Conservation (phyloP, 2,888 invertebrate genomes). For the Cosmopolites sordidus region DNA sequence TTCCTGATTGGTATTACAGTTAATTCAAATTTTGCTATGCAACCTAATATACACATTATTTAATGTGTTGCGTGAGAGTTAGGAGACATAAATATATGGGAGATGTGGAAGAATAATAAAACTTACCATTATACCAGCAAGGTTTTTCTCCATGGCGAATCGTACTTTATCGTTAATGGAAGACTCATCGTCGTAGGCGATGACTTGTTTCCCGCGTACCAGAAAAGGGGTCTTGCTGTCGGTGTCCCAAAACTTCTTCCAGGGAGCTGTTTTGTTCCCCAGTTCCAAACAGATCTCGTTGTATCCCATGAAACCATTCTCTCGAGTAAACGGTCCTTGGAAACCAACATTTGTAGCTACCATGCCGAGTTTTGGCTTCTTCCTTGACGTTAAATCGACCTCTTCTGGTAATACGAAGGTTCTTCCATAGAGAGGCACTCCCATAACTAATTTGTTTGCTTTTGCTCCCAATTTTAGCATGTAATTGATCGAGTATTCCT, state of each 20-base stretch:
- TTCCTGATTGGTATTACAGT: too few species aligned
- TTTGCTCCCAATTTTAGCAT: slow-evolving; percentile 70
- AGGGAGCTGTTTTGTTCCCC: slow-evolving; percentile 57
- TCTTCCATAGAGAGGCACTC: slow-evolving; percentile 79
- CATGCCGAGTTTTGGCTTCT: slow-evolving; percentile 52
- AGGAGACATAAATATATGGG: not conserved
- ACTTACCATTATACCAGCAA: slow-evolving; percentile 72
- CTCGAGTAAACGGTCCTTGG: slow-evolving; percentile 71
- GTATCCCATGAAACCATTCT: slow-evolving; percentile 82
- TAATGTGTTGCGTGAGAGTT: too few species aligned
- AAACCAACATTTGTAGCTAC: slow-evolving; percentile 60
- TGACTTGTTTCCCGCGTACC: slow-evolving; percentile 59
- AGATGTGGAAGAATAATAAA: not conserved
- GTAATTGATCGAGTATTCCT: slow-evolving; percentile 75
- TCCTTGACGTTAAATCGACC: slow-evolving; percentile 22
- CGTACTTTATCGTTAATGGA: slow-evolving; percentile 72
- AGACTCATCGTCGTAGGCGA: slow-evolving; percentile 71
- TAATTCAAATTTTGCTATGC: too few species aligned
- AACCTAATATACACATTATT: too few species aligned
- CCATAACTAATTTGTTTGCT: slow-evolving; percentile 72
- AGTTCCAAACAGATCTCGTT: slow-evolving; percentile 72
- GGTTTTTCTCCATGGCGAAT: slow-evolving; percentile 58
- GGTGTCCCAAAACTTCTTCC: slow-evolving; percentile 69
- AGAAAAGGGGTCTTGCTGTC: slow-evolving; percentile 61
- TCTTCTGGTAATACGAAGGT: slow-evolving; percentile 60